Conservation (phyloP, 2,888 invertebrate species). For the Lordiphosa fenestrarum region DNA sequence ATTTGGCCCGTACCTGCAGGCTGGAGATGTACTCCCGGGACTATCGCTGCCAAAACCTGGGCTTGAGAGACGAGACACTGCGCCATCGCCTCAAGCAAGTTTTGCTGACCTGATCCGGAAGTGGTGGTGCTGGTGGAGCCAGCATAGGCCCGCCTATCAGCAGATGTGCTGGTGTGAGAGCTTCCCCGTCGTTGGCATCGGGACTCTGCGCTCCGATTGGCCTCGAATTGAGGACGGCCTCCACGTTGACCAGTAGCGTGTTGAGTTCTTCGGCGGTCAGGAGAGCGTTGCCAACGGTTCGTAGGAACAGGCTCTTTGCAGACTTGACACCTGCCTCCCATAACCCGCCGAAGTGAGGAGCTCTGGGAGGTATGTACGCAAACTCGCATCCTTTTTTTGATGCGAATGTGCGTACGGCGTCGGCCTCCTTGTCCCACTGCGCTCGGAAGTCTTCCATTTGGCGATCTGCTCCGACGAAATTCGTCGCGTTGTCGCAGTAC, state of each 20-base stretch:
- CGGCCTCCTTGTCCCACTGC: background rate
- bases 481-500: too few relatives aligned
- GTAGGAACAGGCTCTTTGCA: background rate
- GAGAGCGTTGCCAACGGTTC: background rate
- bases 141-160: background rate
- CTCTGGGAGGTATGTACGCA: background rate
- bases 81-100: too few relatives aligned
- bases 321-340: slow-evolving; percentile 2
- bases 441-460: background rate
- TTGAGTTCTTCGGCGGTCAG: background rate
- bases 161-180: too few relatives aligned
- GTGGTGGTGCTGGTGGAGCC: too few relatives aligned
- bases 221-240: too few relatives aligned
- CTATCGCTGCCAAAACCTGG: background rate
- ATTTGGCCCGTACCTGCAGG: too few relatives aligned
- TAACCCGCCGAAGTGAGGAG: background rate
- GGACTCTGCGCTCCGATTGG: too few relatives aligned
- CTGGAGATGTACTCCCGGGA: background rate
- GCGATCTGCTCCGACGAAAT: background rate
- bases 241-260: too few relatives aligned
- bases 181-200: too few relatives aligned
- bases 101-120: too few relatives aligned
- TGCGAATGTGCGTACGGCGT: slow-evolving; percentile 1
- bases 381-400: slow-evolving; percentile 5
- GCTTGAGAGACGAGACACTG: too few relatives aligned